Evolutionary conservation across 35 echinoderm and acorn worm genomes (phyloP).

Genomic region (Nesometra sesokonis): DNA sequence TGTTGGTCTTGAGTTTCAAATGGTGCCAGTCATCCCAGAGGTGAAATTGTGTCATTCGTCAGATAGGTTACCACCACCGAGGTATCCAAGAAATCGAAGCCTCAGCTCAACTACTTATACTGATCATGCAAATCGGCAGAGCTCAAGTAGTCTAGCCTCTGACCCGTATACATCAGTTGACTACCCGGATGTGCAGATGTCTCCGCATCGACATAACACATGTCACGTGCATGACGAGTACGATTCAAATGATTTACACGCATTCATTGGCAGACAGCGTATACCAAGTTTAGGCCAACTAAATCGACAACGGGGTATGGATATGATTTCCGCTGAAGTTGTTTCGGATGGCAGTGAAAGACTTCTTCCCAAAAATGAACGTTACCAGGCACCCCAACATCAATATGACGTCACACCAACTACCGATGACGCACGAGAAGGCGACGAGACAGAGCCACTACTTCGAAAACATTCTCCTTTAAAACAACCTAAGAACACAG

Average conservation of each 20-base stretch:
- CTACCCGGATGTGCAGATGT: not conserved
- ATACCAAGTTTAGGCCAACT: not conserved
- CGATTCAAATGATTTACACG: not conserved
- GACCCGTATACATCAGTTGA: slow-evolving; percentile 20
- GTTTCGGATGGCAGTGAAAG: not conserved
- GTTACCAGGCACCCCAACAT: not conserved
- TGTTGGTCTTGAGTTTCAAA: not conserved
- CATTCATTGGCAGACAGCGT: not conserved
- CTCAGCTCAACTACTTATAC: slow-evolving; percentile 52
- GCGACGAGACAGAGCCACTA: not conserved
- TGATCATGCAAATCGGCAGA: slow-evolving; percentile 54
- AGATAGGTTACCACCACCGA: not conserved
- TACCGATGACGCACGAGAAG: not conserved
- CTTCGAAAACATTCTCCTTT: not conserved
- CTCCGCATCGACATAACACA: not conserved
- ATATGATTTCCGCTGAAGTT: not conserved
- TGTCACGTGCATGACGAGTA: not conserved
- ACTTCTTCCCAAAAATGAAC: not conserved
- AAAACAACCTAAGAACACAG: not conserved
- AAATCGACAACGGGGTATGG: not conserved
- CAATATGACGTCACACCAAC: not conserved
- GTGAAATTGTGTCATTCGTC: slow-evolving; percentile 3
- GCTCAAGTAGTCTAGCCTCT: slow-evolving; percentile 64
- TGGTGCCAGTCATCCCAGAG: not conserved
- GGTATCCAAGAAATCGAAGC: slow-evolving; percentile 28